Evolutionary conservation across 92 coral and sea anemone species (phyloP).

Genomic region (Epizoanthus fatuus): DNA sequence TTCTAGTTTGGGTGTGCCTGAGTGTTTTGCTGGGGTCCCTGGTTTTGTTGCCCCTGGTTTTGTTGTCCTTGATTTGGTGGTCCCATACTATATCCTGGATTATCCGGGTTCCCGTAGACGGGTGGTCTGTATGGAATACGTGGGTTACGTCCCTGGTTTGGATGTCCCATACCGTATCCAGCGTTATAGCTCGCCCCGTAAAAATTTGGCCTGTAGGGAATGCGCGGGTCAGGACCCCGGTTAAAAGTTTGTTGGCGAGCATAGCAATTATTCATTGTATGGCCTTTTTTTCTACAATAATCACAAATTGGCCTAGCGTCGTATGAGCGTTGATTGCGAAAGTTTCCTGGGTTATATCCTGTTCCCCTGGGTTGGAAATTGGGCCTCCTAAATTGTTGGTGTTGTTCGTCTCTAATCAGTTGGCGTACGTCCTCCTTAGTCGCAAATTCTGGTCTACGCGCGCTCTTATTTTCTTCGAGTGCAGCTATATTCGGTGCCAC

Average conservation of each 20-base stretch:
- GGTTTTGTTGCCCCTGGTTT: neutral
- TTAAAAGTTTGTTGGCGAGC: too few relatives aligned
- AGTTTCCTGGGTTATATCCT: neutral
- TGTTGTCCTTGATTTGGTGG: neutral
- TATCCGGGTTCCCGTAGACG: neutral
- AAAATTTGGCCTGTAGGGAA: neutral
- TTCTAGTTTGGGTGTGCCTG: conserved; percentile 9
- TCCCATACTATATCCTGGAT: neutral
- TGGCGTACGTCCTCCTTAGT: conserved; percentile 9
- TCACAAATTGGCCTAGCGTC: conserved; percentile 12
- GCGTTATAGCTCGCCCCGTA: neutral
- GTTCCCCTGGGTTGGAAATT: conserved; percentile 15
- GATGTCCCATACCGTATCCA: neutral
- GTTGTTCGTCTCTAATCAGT: conserved; percentile 1
- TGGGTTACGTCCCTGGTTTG: neutral
- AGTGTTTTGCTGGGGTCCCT: too few relatives aligned
- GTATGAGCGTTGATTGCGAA: neutral
- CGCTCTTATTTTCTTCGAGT: neutral
- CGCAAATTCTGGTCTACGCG: neutral
- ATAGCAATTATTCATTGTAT: neutral
- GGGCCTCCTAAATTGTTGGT: neutral
- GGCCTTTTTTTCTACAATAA: neutral
- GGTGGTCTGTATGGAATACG: conserved; percentile 3
- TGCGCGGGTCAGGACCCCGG: too few relatives aligned
- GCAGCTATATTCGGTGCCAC: neutral